Base-by-base conservation (phyloP, 2,113 vertebrate species). In the Bambusicola thoracicus region DNA sequence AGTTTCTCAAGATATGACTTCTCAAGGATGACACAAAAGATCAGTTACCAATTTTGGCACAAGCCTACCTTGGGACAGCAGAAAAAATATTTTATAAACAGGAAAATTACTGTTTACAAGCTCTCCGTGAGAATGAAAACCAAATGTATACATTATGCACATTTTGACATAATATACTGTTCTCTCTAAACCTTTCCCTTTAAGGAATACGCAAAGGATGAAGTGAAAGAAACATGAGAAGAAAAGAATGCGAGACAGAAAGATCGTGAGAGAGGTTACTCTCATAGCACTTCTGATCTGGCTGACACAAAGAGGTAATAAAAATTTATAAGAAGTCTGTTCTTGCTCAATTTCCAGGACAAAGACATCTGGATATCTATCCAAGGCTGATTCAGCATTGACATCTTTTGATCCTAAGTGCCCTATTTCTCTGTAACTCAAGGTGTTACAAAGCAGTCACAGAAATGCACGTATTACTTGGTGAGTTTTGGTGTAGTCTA, bases 261-360 rank as follows among this genome's bases (percentile, higher is more conserved):
- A 77, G 93, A 83, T 63, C 68, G 1, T 94, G 96, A 95, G 96
- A 96, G 81, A 95, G 85, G 90, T 94, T 94, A 93, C 30, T 81
- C 40, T 90, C 27, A 25, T 3, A 84, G 62, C 58, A 90, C 48
- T 93, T 94, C 48, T 68, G 69, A 93, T 92, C 61, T 84, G 80
- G 20, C 69, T 92, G 83, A 91, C 82, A 94, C 22, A 90, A 36
- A 30, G 85, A 92, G 74, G 83, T 90, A 95, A 94, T 94, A 94
- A 96, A 96, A 93, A 84, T 72, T 48, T 14, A 51, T 40, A 86
- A 78, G 51, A 66, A 36, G 46, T 44, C 46, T 66, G 86, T 34
- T 90, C 77, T 96, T 95, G 80, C 85, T 92, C 82, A 86, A 29
- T 92, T 92, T 94, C 34, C 77, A 92, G 81, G 41, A 81, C 43